Evolutionary conservation across 2,797 vertebrate species (phyloP), one percentile per base, ranked within the genome.

Genomic region (Pipistrellus kuhlii): DNA sequence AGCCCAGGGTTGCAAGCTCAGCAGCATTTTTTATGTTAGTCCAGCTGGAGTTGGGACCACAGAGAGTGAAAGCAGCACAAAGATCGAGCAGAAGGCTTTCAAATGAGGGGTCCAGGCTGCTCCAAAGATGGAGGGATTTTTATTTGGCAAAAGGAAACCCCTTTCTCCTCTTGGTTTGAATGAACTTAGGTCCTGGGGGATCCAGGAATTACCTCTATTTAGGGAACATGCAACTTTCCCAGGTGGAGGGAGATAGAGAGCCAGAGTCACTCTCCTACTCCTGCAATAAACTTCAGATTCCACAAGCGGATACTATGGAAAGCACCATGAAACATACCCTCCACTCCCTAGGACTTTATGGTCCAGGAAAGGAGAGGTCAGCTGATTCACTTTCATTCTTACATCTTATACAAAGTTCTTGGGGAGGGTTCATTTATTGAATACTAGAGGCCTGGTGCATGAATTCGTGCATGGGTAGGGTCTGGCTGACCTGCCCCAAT

Each of bases 361-460:
- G n/a, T 25, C n/a, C 30, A 66, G 68, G 53, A 85, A 53, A 93
- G 30, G 64, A 68, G 48, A 93, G 27, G 25, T 30, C 69, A 80
- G 21, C 35, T 64, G 85, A 81, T 71, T 57, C 62, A 59, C 38
- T 38, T 69, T 82, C 68, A 90, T 89, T 64, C 51, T 93, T 73
- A 84, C 2, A 91, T 3, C 44, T 88, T 77, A 23, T 9, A 48
- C 53, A 41, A 62, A 77, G 6, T 25, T 93, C 41, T 55, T 35
- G 10, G 20, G 14, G 84, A 62, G 13, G 48, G 81, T 59, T 76
- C 14, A 72, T 44, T 87, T 77, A 93, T 20, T n/a, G 53, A 48
- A 23, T 62, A 62, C 59, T 30, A 30, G 27, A 62, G 59, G 27
- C 5, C 59, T 62, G 12, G 59, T 62, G 27, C 59, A 30, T 5